Evolutionary conservation across 2,113 vertebrate genomes (phyloP).

Genomic region (Morphnarchus princeps): DNA sequence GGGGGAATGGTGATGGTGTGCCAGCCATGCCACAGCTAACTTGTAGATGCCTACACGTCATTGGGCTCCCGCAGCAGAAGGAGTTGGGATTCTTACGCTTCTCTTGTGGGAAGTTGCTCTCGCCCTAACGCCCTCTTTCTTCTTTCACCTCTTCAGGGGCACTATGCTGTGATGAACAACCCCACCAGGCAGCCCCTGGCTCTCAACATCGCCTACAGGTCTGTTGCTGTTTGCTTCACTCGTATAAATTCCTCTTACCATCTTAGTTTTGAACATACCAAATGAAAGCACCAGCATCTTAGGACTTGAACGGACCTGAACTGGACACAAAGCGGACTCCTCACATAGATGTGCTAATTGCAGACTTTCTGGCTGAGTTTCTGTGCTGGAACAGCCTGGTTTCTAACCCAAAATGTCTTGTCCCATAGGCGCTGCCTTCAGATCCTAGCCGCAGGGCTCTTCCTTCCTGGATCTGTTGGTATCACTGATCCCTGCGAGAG

Average conservation of each 20-base stretch:
- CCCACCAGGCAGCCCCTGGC: conserved; percentile 93
- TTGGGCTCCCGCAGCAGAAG: background rate
- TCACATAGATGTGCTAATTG: fast-evolving
- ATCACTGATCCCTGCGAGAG: conserved; percentile 98
- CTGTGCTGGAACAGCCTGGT: fast-evolving
- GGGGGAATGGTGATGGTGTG: too few species aligned
- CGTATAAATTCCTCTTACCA: fast-evolving
- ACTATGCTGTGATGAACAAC: conserved; percentile 98
- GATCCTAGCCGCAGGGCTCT: conserved; percentile 94
- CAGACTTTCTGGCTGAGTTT: fast-evolving
- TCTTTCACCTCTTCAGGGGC: conserved; percentile 72
- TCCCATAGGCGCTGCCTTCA: conserved; percentile 88
- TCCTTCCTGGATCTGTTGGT: conserved; percentile 92
- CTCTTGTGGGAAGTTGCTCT: background rate
- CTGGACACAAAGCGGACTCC: background rate
- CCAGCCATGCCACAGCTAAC: fast-evolving
- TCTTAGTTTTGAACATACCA: fast-evolving
- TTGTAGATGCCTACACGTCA: fast-evolving
- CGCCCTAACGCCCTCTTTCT: too few species aligned
- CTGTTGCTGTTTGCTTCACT: fast-evolving
- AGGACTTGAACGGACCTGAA: background rate
- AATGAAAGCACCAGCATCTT: fast-evolving
- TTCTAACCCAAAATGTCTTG: fast-evolving
- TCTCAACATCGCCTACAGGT: conserved; percentile 96
- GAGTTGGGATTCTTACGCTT: fast-evolving